phyloP scores from a whole-genome alignment of 2,113 vertebrate genomes.

The Tamias sibiricus region DNA sequence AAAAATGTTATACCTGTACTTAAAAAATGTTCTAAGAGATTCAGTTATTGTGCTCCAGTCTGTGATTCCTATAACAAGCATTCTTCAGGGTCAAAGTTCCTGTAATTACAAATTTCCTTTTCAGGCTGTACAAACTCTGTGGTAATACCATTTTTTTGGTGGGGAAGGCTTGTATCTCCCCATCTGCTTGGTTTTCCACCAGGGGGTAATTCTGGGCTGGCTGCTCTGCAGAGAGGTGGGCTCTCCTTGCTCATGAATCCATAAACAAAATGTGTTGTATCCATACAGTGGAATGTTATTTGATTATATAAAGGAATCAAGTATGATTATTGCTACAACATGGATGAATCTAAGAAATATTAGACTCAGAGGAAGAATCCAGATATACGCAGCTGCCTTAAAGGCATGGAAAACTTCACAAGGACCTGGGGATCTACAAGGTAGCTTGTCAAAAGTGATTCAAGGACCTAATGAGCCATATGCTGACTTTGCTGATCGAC shows the following conservation, averaged over 20 bases:
- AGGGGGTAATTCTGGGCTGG: background rate
- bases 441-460: too few species aligned
- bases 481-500: too few species aligned
- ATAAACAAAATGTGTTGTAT: background rate
- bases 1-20: background rate
- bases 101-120: slow-evolving; percentile 15
- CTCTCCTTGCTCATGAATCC: background rate
- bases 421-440: too few species aligned
- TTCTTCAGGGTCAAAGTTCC: background rate
- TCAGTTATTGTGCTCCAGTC: background rate
- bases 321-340: background rate
- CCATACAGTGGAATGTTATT: background rate
- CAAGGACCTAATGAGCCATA: too few species aligned
- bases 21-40: background rate
- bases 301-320: background rate
- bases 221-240: background rate
- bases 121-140: background rate
- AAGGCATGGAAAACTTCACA: too few species aligned
- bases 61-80: background rate
- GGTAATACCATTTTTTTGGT: background rate
- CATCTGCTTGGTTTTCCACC: background rate
- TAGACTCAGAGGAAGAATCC: background rate
- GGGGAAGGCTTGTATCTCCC: background rate
- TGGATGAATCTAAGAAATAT: background rate
- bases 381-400: too few species aligned